A percentile compares a stretch with the other conserved stretches of the same genome.
Evolutionary conservation across 2,888 invertebrate genomes (phyloP).

Genomic region (Crepidodera aurea): DNA sequence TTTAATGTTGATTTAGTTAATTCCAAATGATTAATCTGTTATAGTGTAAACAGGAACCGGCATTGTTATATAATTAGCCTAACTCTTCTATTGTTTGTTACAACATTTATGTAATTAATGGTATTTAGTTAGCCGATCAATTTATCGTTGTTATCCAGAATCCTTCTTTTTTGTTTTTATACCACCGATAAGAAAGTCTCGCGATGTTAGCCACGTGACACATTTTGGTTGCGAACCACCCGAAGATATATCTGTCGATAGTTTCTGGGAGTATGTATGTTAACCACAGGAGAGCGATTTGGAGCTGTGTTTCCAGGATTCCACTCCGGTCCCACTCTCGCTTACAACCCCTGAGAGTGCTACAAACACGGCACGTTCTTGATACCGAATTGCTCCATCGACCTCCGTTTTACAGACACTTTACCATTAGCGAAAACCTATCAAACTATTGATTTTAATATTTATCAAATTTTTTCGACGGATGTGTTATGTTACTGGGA

Average conservation of each 20-base stretch:
- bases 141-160: too few species aligned
- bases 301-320: slow-evolving; percentile 47
- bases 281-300: slow-evolving; percentile 49
- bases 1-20: not conserved
- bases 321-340: slow-evolving; percentile 40
- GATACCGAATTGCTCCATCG: slow-evolving; percentile 11
- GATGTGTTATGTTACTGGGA: too few species aligned
- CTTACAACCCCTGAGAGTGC: slow-evolving; percentile 48
- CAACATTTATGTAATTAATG: too few species aligned
- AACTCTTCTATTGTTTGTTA: too few species aligned
- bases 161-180: too few species aligned
- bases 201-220: slow-evolving; percentile 13
- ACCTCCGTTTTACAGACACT: slow-evolving; percentile 21
- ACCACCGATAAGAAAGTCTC: too few species aligned
- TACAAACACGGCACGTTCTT: slow-evolving; percentile 35
- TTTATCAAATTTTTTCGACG: too few species aligned
- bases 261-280: slow-evolving; percentile 27
- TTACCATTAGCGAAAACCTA: slow-evolving; percentile 8
- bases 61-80: too few species aligned
- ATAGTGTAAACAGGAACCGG: not conserved
- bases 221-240: not conserved
- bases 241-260: slow-evolving; percentile 28
- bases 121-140: too few species aligned
- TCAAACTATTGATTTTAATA: too few species aligned
- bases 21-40: not conserved